Evolutionary conservation across 2,888 invertebrate species (phyloP).

Genomic region (Hirudinaria manillensis): DNA sequence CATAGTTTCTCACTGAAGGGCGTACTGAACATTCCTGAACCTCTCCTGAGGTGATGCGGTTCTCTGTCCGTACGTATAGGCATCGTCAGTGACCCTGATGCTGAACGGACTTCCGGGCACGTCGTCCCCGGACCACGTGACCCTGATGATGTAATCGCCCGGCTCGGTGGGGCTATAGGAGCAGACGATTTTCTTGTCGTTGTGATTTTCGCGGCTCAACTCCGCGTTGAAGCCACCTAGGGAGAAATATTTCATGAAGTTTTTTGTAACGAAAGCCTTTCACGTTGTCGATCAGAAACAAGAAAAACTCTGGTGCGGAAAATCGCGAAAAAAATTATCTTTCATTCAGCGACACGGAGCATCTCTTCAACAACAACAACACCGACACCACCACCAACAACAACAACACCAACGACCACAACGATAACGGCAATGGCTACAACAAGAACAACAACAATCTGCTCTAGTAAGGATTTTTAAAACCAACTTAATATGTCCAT

Average conservation of each 20-base stretch:
- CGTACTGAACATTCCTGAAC: neutral
- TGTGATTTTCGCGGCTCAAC: conserved; percentile 96
- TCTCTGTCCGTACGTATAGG: conserved; percentile 57
- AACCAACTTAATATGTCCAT: no score
- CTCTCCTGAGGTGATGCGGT: neutral
- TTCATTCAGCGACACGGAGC: no score
- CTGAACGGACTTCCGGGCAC: conserved; percentile 97
- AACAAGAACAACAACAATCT: no score
- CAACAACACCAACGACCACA: no score
- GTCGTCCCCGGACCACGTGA: conserved; percentile 93
- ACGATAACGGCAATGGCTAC: no score
- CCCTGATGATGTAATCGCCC: conserved; percentile 86
- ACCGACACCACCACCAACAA: no score
- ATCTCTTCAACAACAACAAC: no score
- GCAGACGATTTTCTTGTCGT: conserved; percentile 89
- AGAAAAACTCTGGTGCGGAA: neutral
- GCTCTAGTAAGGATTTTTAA: no score
- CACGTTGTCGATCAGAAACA: neutral
- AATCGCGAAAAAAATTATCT: neutral
- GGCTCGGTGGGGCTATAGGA: conserved; percentile 97
- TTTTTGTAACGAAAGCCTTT: neutral
- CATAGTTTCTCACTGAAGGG: no score
- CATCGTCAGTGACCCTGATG: conserved; percentile 97
- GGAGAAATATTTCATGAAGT: neutral
- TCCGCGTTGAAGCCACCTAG: conserved; percentile 91